Percentiles rank a stretch among this genome's conserved stretches.
phyloP scores from a whole-genome alignment of 2,888 invertebrate species.

The Sinohyriopsis cumingii region DNA sequence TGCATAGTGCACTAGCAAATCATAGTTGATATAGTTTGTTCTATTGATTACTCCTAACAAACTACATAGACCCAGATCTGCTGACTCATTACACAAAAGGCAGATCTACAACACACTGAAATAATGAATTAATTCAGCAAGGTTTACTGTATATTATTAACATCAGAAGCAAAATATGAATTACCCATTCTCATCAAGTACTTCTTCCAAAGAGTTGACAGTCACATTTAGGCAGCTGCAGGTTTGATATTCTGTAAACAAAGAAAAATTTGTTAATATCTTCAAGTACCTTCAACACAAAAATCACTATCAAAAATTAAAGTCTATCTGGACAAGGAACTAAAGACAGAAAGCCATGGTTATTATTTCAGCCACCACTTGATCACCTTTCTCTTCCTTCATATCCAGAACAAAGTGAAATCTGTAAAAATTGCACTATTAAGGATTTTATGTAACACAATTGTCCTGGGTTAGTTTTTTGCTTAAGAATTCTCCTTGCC shows the following conservation, averaged over 20 bases:
- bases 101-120: too few species aligned
- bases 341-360: neutral
- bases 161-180: neutral
- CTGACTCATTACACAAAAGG: too few species aligned
- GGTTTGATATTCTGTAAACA: constrained; percentile 33
- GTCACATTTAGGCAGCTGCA: constrained; percentile 36
- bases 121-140: too few species aligned
- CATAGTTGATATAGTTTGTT: too few species aligned
- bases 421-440: too few species aligned
- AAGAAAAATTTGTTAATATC: constrained; percentile 1
- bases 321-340: neutral
- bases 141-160: neutral
- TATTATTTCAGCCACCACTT: neutral
- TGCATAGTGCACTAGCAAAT: too few species aligned
- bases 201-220: constrained; percentile 31
- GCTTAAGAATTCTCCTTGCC: too few species aligned
- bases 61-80: too few species aligned
- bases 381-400: neutral
- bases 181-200: constrained; percentile 40
- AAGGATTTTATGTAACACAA: too few species aligned
- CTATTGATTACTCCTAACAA: too few species aligned
- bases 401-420: too few species aligned
- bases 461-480: too few species aligned
- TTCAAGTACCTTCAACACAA: neutral
- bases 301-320: neutral